Conservation (phyloP, 2,113 vertebrate genomes). For the Rhinogobius similis region DNA sequence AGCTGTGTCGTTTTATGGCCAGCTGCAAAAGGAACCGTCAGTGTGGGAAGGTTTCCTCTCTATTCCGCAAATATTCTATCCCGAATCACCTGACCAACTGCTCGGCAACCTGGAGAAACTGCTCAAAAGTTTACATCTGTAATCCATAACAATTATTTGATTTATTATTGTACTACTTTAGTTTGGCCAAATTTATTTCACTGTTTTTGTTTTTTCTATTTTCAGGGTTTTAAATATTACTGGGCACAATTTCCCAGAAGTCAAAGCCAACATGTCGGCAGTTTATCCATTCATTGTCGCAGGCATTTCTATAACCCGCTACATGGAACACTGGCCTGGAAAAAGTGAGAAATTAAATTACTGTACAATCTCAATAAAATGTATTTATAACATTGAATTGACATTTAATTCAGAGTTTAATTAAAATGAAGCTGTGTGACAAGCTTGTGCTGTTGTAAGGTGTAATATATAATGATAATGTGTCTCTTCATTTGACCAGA, state of each 20-base stretch:
- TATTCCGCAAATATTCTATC: constrained; percentile 58
- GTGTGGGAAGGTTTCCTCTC: constrained; percentile 72
- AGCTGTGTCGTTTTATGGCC: constrained; percentile 43
- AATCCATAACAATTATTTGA: background rate
- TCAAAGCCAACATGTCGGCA: constrained; percentile 23
- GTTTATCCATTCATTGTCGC: constrained; percentile 44
- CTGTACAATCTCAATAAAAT: background rate
- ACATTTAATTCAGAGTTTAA: too few species aligned
- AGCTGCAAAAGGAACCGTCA: constrained; percentile 64
- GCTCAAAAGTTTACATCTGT: constrained; percentile 62
- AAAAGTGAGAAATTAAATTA: constrained; percentile 56
- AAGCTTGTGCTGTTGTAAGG: background rate
- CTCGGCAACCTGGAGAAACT: constrained; percentile 24
- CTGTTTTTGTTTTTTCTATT: constrained; percentile 19
- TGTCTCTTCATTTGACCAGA: constrained; percentile 49
- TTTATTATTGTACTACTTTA: background rate
- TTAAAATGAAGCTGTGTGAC: background rate
- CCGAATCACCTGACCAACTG: constrained; percentile 37
- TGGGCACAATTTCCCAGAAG: constrained; percentile 50
- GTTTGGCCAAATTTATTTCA: background rate
- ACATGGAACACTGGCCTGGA: constrained; percentile 70
- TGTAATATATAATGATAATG: background rate
- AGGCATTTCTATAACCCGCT: constrained; percentile 53
- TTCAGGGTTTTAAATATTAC: constrained; percentile 56
- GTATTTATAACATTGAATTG: background rate